Evolutionary conservation across 1,140 invertebrate genomes (phyloP), one percentile per base, ranked within the genome.

Genomic region (Drosophila rufa): DNA sequence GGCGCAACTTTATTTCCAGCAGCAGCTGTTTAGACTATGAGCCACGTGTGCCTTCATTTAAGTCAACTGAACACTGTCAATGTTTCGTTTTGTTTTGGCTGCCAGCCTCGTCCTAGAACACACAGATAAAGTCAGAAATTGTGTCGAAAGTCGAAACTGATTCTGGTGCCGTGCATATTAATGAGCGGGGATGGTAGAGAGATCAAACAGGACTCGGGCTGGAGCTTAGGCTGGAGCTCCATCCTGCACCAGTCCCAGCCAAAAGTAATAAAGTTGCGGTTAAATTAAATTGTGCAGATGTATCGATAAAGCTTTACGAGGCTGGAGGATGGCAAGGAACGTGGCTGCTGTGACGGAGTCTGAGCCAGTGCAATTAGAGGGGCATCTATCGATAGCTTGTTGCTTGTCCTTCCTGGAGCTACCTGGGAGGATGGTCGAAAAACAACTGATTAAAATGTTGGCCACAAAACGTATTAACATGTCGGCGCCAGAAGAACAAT

Each of bases 201-300:
- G 80, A 75, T 86, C 77, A 87, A 89, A 89, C 75, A 73, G 50
- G 58, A n/a, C 14, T 2, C 19, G 30, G 30, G 5, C 30, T 30
- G 0, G 7, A 30, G 47, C 42, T 51, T 46, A 25, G 42, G 58
- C 30, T 22, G 14, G 25, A 42, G 25, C 27, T 45, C 40, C 19
- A 59, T 45, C 42, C 11, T 82, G 83, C 83, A 87, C 56, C 65
- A 82, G 50, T 17, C 57, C 33, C 62, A 71, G 55, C 57, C 48
- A 86, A 89, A 89, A 82, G 85, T 81, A 89, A 89, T 89, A 89
- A 89, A 90, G 70, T 90, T 84, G 84, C 80, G 84, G 84, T 82
- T 79, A 90, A 89, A 89, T 90, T 85, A 89, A 90, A 89, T 89
- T 90, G 85, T 82, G 78, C 79, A 89, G 82, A 89, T 79, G 69